Base-by-base conservation (phyloP, 1,140 invertebrate genomes). In the Harlomillsia oculata region DNA sequence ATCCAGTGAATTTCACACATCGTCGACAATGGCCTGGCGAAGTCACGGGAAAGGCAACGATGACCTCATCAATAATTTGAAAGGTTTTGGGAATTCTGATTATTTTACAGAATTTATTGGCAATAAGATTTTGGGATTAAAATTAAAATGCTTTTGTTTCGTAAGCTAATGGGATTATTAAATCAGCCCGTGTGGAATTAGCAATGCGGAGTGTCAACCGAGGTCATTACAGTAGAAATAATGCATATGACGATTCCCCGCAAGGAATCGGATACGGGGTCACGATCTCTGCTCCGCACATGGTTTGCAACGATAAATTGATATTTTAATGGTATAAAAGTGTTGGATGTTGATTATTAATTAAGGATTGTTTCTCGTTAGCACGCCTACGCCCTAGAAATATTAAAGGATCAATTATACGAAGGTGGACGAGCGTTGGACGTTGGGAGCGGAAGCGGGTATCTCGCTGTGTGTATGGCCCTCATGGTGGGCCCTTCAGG, bases 251-350 rank as follows among this genome's bases (percentile, higher is more conserved):
- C 36, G 64, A 65, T 75, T 79, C 87, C 30, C 93, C 93, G 0
- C 91, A 91, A 72, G 77, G 80, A 30, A 92, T 92, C 67, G 88
- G 88, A 36, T 89, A 78, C 71, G 84, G 86, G 34, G 94, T 91
- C 3, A 98, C 94, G 1, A 97, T 97, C 51, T 93, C 89, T 78
- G 95, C 94, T 52, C 94, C 95, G 41, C 95, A 98, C 74, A 99
- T 98, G 95, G 90, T 94, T 77, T n/a, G n/a, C n/a, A n/a, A n/a
- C n/a, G n/a, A n/a, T n/a, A n/a, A n/a, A n/a, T n/a, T n/a, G n/a
- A n/a, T n/a, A n/a, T n/a, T n/a, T n/a, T n/a, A n/a, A n/a, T n/a
- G n/a, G n/a, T n/a, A n/a, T n/a, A n/a, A n/a, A n/a, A n/a, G n/a
- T n/a, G n/a, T n/a, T n/a, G n/a, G n/a, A n/a, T 54, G 9, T 30